Percentiles rank a stretch among this genome's conserved stretches.
These are phyloP conservation scores for Frieseomelitta varia DNA, from an alignment of 1,140 invertebrate genomes.

Conservation along the genomic window DNA sequence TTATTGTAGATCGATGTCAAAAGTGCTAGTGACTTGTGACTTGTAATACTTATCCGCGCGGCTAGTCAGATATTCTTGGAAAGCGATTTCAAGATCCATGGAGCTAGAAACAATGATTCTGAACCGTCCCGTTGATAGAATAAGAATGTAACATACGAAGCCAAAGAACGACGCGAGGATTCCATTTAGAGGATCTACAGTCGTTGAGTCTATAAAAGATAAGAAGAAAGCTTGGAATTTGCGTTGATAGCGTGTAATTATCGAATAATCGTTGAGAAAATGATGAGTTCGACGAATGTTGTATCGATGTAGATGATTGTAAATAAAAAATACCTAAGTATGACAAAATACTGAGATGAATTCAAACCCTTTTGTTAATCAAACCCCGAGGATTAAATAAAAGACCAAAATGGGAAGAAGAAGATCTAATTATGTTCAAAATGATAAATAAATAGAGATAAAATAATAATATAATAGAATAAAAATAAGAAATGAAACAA, in stretches of 20 bases:
- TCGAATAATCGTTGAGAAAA: neutral
- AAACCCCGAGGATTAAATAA: too few relatives aligned
- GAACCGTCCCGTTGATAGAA: conserved; percentile 23
- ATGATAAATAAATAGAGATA: too few relatives aligned
- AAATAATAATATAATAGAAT: too few relatives aligned
- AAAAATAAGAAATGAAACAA: too few relatives aligned
- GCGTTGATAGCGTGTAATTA: neutral
- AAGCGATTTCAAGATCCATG: neutral
- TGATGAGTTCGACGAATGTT: neutral
- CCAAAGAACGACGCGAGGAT: conserved; percentile 16
- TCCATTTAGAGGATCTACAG: neutral
- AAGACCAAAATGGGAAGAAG: too few relatives aligned
- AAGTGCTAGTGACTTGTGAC: too few relatives aligned
- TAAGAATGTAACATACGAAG: neutral
- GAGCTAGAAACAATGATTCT: neutral
- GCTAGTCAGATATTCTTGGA: conserved; percentile 48
- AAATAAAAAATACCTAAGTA: conserved; percentile 59
- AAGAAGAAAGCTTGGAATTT: neutral
- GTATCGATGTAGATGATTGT: conserved; percentile 46
- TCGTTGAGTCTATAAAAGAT: neutral
- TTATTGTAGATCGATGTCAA: neutral
- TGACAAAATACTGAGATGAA: neutral
- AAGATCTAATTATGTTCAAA: too few relatives aligned
- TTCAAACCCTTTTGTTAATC: too few relatives aligned
- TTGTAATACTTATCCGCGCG: conserved; percentile 21